Evolutionary conservation across 2,888 invertebrate genomes (phyloP), one percentile per base, ranked within the genome.

Genomic region (Calephelis perditalis): DNA sequence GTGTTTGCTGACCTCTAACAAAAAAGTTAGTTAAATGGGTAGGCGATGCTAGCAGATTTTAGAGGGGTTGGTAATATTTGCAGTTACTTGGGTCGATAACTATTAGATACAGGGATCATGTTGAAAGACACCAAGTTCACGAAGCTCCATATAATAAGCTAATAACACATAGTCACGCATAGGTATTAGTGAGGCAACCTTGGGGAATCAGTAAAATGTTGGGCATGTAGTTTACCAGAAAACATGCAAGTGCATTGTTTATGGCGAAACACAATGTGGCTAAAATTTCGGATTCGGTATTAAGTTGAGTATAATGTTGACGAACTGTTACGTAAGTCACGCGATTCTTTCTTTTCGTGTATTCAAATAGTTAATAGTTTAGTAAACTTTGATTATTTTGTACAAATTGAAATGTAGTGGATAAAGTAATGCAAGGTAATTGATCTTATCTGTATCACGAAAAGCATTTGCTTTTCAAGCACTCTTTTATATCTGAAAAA

Each of bases 261-360:
- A 49, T 26, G 26, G 49, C 10, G 7, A n/a, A 26, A 56, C 8
- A n/a, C 35, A 55, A 9, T 56, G 49, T 55, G 11, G 26, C 45
- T 54, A 7, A 59, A 55, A 44, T 56, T 56, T 56, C 9, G 56
- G 12, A 44, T 56, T 56, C 12, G 15, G 10, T 56, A 43, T 56
- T 15, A 37, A 49, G 49, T 26, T 49, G n/a, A n/a, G n/a, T n/a
- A n/a, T n/a, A n/a, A 9, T 15, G 49, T 26, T 47, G 47, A 47
- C 47, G 47, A 47, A 47, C 47, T 12, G 12, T 47, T 15, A 47
- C 8, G 8, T 8, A 47, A 47, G 47, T 47, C 47, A 47, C 47
- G 47, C 47, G 47, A 47, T 46, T 7, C 45, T 45, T 45, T 46
- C 45, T 11, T 46, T 11, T 46, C 11, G 45, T 46, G 5, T 46